Evolutionary conservation across 2,797 vertebrate genomes (phyloP).

Genomic region (Peromyscus melanophrys): DNA sequence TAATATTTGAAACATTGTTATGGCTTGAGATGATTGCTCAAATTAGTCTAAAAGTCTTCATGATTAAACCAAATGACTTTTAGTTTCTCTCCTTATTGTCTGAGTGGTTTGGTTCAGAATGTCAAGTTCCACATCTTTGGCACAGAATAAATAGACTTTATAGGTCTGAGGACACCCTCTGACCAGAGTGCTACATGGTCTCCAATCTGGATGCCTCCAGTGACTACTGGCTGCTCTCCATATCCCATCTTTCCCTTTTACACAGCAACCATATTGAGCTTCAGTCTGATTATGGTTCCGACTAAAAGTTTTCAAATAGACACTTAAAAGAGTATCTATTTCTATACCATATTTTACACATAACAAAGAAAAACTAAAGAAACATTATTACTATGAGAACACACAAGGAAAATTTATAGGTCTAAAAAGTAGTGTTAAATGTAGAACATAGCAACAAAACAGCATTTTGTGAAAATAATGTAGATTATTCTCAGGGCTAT

Average conservation of each 20-base stretch:
- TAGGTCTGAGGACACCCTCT: neutral
- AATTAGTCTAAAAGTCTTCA: slow-evolving; percentile 43
- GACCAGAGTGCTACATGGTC: neutral
- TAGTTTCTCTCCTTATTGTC: neutral
- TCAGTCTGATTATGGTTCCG: neutral
- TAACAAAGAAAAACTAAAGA: neutral
- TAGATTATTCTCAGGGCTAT: neutral
- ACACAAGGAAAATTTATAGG: neutral
- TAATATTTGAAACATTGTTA: slow-evolving; percentile 34
- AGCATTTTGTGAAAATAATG: neutral
- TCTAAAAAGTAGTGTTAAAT: neutral
- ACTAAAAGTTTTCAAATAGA: neutral
- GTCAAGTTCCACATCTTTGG: neutral
- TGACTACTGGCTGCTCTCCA: neutral
- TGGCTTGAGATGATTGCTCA: slow-evolving; percentile 48
- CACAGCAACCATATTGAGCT: neutral
- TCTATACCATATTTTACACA: neutral
- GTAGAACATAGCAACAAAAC: neutral
- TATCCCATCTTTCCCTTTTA: neutral
- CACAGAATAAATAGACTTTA: neutral
- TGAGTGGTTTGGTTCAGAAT: slow-evolving; percentile 32
- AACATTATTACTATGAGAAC: neutral
- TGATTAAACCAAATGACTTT: slow-evolving; percentile 40
- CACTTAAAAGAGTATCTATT: neutral
- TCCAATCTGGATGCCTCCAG: neutral